Evolutionary conservation across 2,888 invertebrate genomes (phyloP).

Genomic region (Elysia crispata): DNA sequence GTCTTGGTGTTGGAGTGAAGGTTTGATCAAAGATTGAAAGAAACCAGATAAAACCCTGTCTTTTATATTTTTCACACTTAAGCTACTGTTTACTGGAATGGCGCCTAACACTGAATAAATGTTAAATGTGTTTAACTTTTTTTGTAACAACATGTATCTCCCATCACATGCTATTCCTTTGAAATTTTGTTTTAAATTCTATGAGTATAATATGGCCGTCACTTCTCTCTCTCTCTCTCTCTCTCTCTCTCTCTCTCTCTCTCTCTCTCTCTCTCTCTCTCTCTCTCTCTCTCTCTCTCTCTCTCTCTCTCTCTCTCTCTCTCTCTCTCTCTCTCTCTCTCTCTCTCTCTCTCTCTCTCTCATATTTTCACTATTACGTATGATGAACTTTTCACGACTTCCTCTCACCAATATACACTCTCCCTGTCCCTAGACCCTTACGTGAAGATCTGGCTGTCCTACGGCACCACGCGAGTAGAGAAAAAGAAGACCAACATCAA

Average conservation of each 20-base stretch:
- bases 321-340: constrained; percentile 17
- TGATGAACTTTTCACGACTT: neutral
- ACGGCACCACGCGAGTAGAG: constrained; percentile 95
- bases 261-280: neutral
- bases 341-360: constrained; percentile 34
- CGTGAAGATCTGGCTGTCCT: constrained; percentile 98
- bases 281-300: constrained; percentile 31
- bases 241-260: neutral
- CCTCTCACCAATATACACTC: neutral
- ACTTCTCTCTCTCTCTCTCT: neutral
- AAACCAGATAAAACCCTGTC: too few relatives aligned
- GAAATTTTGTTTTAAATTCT: too few relatives aligned
- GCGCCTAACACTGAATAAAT: too few relatives aligned
- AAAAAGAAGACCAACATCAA: constrained; percentile 92
- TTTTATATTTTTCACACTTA: too few relatives aligned
- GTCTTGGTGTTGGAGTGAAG: too few relatives aligned
- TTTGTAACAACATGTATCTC: too few relatives aligned
- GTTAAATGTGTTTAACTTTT: too few relatives aligned
- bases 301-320: constrained; percentile 13
- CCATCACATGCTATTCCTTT: too few relatives aligned
- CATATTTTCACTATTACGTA: neutral
- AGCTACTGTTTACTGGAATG: too few relatives aligned
- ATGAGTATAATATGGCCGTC: too few relatives aligned
- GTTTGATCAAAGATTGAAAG: too few relatives aligned
- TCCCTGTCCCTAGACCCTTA: constrained; percentile 88